Percentiles rank a stretch among this genome's conserved stretches.
phyloP scores from a whole-genome alignment of 2,797 vertebrate genomes.

The Discoglossus pictus region DNA sequence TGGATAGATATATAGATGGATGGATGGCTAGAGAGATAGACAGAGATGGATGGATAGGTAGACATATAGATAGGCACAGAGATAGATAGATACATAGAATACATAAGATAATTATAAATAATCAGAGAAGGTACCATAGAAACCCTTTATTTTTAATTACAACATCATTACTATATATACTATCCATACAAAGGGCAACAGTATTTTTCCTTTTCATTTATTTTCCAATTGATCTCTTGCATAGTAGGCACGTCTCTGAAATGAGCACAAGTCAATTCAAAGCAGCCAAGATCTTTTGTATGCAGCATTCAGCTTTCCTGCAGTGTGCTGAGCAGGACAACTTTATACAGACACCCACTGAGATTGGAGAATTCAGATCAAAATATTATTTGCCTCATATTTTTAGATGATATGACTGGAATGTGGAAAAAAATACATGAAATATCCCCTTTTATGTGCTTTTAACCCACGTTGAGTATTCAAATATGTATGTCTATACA shows the following conservation, averaged over 20 bases:
- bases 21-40: too few species aligned
- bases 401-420: slow-evolving; percentile 24
- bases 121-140: too few species aligned
- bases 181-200: slow-evolving; percentile 23
- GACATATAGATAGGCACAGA: too few species aligned
- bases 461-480: not conserved
- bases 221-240: slow-evolving; percentile 14
- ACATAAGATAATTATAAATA: too few species aligned
- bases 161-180: too few species aligned
- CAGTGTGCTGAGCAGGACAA: slow-evolving; percentile 23
- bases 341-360: slow-evolving; percentile 22
- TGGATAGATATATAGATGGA: too few species aligned
- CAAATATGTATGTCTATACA: not conserved
- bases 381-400: slow-evolving; percentile 36
- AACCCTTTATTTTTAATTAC: too few species aligned
- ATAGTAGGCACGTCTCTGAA: slow-evolving; percentile 8
- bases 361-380: slow-evolving; percentile 40
- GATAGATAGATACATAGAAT: too few species aligned
- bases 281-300: slow-evolving; percentile 24
- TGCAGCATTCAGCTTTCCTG: slow-evolving; percentile 10
- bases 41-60: too few species aligned
- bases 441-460: slow-evolving; percentile 1
- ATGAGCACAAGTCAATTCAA: slow-evolving; percentile 37
- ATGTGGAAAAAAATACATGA: slow-evolving; percentile 7
- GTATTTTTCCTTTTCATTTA: slow-evolving; percentile 20